A percentile compares a stretch with the other conserved stretches of the same genome.
Conservation (phyloP, 2,797 vertebrate species). For the Gymnodraco acuticeps region DNA sequence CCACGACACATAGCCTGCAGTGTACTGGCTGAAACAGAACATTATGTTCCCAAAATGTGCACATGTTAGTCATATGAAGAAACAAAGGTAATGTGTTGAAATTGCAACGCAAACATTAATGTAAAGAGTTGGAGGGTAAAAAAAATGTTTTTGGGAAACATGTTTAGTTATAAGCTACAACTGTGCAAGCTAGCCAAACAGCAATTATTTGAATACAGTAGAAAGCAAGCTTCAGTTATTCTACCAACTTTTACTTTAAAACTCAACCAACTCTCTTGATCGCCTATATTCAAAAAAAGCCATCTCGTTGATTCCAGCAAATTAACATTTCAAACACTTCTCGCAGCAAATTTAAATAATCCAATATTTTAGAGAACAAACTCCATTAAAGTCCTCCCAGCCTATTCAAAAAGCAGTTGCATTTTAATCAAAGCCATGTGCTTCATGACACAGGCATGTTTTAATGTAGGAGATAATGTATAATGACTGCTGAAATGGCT, state of each 20-base stretch:
- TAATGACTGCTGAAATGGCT: conserved; percentile 1
- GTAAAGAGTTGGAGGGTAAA: neutral
- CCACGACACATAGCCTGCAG: conserved; percentile 20
- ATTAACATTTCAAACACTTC: neutral
- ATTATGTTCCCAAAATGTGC: conserved; percentile 41
- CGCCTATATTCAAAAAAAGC: neutral
- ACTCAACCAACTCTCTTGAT: neutral
- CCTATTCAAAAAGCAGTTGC: neutral
- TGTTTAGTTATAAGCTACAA: neutral
- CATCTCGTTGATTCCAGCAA: neutral
- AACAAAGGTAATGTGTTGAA: neutral
- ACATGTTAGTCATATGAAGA: neutral
- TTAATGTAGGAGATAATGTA: conserved; percentile 21
- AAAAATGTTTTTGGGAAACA: neutral
- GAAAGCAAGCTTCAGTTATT: neutral
- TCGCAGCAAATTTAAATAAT: neutral
- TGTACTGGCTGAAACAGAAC: conserved; percentile 45
- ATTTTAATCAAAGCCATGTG: neutral
- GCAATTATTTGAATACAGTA: neutral
- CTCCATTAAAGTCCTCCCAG: neutral
- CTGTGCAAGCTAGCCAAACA: too few relatives aligned
- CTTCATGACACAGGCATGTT: neutral
- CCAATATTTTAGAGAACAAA: neutral
- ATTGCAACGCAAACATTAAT: neutral
- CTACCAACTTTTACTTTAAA: neutral